phyloP scores from a whole-genome alignment of 2,888 invertebrate genomes.

The Eurytoma adleriae region DNA sequence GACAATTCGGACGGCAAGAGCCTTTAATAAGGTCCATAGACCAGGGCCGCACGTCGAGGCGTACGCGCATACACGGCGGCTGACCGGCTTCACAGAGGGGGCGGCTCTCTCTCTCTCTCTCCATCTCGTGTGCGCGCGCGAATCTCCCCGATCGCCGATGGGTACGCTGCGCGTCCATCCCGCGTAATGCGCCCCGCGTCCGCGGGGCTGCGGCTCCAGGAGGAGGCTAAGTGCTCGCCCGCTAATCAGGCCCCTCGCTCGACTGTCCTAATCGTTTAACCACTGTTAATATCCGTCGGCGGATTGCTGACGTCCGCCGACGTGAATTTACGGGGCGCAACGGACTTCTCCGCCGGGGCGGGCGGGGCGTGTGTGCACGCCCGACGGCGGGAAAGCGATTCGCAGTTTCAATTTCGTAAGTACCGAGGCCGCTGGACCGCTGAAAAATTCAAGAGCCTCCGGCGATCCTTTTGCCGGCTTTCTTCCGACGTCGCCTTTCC shows the following conservation, averaged over 20 bases:
- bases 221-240: not conserved
- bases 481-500: not conserved
- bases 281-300: constrained; percentile 33
- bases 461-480: not conserved
- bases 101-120: not conserved
- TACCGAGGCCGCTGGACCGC: not conserved
- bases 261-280: constrained; percentile 11
- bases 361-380: not conserved
- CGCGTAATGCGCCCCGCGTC: too few species aligned
- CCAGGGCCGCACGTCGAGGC: not conserved
- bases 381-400: not conserved
- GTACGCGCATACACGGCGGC: not conserved
- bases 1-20: constrained; percentile 33
- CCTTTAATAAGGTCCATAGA: constrained; percentile 44
- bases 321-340: not conserved
- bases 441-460: constrained; percentile 34
- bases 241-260: not conserved
- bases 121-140: too few species aligned
- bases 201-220: too few species aligned
- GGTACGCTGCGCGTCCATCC: too few species aligned
- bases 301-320: constrained; percentile 6
- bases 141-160: too few species aligned
- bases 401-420: constrained; percentile 28
- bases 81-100: not conserved
- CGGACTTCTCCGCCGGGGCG: too few species aligned